Percentiles rank a stretch among this genome's conserved stretches.
These are phyloP conservation scores for Rhinophrynus dorsalis DNA, from an alignment of 2,797 vertebrate species.

Conservation along the genomic window DNA sequence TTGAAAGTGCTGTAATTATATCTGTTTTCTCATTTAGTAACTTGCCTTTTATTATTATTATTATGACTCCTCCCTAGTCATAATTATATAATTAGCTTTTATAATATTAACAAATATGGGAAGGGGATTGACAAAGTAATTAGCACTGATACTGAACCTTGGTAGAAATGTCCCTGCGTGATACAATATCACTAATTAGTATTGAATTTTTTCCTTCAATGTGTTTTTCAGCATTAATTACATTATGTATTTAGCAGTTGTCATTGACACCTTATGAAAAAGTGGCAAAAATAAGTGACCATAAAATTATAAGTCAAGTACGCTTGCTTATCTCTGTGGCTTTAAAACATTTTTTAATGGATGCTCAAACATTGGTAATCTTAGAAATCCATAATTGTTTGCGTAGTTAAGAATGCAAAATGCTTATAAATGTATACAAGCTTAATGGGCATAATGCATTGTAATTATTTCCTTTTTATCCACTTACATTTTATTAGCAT, in stretches of 20 bases:
- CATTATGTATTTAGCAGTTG: too few relatives aligned
- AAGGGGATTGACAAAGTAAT: slow-evolving; percentile 32
- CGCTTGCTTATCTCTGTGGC: slow-evolving; percentile 13
- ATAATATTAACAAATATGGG: slow-evolving; percentile 18
- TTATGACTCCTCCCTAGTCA: slow-evolving; percentile 20
- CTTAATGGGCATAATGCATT: slow-evolving; percentile 6
- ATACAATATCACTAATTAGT: slow-evolving; percentile 18
- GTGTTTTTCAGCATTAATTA: slow-evolving; percentile 29
- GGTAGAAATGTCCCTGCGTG: slow-evolving; percentile 22
- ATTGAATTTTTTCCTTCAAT: slow-evolving; percentile 31
- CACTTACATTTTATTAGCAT: too few relatives aligned
- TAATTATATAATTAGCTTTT: background rate
- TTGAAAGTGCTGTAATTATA: slow-evolving; percentile 3
- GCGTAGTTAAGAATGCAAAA: slow-evolving; percentile 17
- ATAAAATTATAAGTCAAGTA: slow-evolving; percentile 15
- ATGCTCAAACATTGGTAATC: slow-evolving; percentile 23
- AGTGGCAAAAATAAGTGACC: slow-evolving; percentile 21
- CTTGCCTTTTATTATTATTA: slow-evolving; percentile 5
- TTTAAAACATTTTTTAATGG: slow-evolving; percentile 35
- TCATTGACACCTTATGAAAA: too few relatives aligned
- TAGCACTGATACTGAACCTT: slow-evolving; percentile 34
- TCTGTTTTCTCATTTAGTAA: background rate
- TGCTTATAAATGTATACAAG: background rate
- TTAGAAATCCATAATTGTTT: slow-evolving; percentile 24
- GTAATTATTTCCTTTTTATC: slow-evolving; percentile 2